These are phyloP conservation scores for Epinephelus malabaricus DNA, from an alignment of 2,797 vertebrate species.

Conservation along the genomic window DNA sequence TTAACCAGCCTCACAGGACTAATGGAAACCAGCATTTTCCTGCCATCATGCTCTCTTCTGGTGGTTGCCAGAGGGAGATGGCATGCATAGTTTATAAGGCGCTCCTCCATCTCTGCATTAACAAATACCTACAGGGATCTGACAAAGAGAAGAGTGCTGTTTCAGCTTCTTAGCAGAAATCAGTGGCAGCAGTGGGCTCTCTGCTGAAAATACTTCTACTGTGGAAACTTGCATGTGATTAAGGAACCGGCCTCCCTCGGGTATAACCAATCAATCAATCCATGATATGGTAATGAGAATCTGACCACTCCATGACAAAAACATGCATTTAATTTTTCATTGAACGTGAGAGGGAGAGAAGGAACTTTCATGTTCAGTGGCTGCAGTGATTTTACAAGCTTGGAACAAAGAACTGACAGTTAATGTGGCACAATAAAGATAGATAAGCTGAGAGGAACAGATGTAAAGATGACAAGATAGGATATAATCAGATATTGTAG, in stretches of 20 bases:
- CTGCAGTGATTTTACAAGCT: constrained; percentile 32
- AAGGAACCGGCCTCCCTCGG: constrained; percentile 34
- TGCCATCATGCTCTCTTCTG: constrained; percentile 73
- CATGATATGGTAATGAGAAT: constrained; percentile 55
- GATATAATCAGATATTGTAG: constrained; percentile 40
- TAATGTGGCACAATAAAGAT: constrained; percentile 41
- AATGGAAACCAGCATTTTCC: constrained; percentile 79
- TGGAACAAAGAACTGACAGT: constrained; percentile 42
- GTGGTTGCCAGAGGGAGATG: constrained; percentile 76
- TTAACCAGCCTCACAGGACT: constrained; percentile 77
- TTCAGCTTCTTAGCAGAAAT: constrained; percentile 71
- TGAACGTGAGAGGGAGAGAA: constrained; percentile 17
- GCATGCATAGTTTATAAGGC: constrained; percentile 83
- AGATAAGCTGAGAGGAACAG: constrained; percentile 58
- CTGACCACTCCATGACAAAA: constrained; percentile 32
- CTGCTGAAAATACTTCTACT: constrained; percentile 31
- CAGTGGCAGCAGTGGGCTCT: constrained; percentile 34
- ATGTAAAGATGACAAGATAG: constrained; percentile 60
- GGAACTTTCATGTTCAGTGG: constrained; percentile 15
- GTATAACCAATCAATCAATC: constrained; percentile 60
- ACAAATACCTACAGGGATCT: constrained; percentile 78
- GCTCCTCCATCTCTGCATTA: constrained; percentile 75
- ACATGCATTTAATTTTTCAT: constrained; percentile 19
- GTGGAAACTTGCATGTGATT: constrained; percentile 56
- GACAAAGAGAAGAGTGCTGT: constrained; percentile 72